Evolutionary conservation across 1,140 invertebrate species (phyloP).

Genomic region (Papilio xuthus): DNA sequence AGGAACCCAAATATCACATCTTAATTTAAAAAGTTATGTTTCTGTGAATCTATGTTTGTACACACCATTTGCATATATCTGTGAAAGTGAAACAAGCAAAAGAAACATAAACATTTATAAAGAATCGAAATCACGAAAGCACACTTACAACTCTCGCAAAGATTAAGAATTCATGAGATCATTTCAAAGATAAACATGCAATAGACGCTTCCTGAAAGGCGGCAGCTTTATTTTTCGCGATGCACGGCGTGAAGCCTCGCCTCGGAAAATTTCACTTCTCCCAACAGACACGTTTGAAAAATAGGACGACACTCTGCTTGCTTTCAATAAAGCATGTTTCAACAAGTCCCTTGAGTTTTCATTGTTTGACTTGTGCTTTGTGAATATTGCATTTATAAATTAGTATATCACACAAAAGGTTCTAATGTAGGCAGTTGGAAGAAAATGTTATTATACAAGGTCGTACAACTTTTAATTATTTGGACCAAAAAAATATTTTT

Average conservation of each 20-base stretch:
- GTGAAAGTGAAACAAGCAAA: not conserved
- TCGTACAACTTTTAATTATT: no score
- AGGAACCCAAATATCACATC: no score
- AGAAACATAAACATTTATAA: not conserved
- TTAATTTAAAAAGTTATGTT: no score
- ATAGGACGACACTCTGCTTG: conserved; percentile 22
- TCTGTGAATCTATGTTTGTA: no score
- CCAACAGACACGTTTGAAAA: conserved; percentile 33
- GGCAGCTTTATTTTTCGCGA: conserved; percentile 25
- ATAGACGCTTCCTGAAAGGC: conserved; percentile 24
- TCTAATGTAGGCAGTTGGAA: not conserved
- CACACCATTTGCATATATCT: no score
- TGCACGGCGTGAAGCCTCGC: not conserved
- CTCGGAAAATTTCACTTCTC: conserved; percentile 29
- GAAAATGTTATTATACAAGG: no score
- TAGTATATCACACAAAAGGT: not conserved
- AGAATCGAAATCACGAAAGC: conserved; percentile 10
- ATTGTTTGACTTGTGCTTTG: not conserved
- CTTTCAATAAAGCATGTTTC: conserved; percentile 34
- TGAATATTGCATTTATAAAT: conserved; percentile 13
- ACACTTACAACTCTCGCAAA: not conserved
- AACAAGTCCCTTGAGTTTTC: conserved; percentile 22
- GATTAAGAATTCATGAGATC: conserved; percentile 35
- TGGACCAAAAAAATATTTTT: no score
- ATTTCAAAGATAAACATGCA: conserved; percentile 35